Percentiles rank a stretch among this genome's conserved stretches.
phyloP scores from a whole-genome alignment of 1,140 invertebrate genomes.

The Papilio aristodemus region DNA sequence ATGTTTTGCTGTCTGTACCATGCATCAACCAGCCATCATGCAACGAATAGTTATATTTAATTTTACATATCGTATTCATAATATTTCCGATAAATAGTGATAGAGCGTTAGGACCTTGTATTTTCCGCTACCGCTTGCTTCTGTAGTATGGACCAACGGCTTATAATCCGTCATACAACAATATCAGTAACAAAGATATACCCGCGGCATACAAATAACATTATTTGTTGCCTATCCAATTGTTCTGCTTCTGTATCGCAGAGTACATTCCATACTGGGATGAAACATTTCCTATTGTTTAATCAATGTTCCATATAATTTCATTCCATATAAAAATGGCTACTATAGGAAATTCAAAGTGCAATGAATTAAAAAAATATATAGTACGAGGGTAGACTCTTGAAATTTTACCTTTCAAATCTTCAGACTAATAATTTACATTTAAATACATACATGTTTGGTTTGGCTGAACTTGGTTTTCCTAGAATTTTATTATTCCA shows the following conservation, averaged over 20 bases:
- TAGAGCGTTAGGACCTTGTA: background rate
- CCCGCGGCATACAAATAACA: constrained; percentile 42
- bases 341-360: too few relatives aligned
- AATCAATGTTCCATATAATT: constrained; percentile 23
- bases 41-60: too few relatives aligned
- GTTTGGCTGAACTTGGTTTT: constrained; percentile 31
- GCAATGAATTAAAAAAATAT: too few relatives aligned
- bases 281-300: constrained; percentile 26
- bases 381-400: too few relatives aligned
- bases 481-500: constrained; percentile 37
- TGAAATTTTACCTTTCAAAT: too few relatives aligned
- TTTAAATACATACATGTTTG: constrained; percentile 18
- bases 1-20: too few relatives aligned
- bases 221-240: constrained; percentile 16
- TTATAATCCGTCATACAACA: constrained; percentile 36
- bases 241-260: constrained; percentile 5
- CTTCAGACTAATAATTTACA: too few relatives aligned
- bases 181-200: constrained; percentile 46
- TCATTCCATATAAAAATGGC: constrained; percentile 7
- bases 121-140: constrained; percentile 2
- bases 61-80: background rate
- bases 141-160: constrained; percentile 9
- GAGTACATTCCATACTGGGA: background rate
- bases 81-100: too few relatives aligned
- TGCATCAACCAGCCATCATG: too few relatives aligned